Conservation (phyloP, 1,140 invertebrate species). For the Chionoecetes opilio region DNA sequence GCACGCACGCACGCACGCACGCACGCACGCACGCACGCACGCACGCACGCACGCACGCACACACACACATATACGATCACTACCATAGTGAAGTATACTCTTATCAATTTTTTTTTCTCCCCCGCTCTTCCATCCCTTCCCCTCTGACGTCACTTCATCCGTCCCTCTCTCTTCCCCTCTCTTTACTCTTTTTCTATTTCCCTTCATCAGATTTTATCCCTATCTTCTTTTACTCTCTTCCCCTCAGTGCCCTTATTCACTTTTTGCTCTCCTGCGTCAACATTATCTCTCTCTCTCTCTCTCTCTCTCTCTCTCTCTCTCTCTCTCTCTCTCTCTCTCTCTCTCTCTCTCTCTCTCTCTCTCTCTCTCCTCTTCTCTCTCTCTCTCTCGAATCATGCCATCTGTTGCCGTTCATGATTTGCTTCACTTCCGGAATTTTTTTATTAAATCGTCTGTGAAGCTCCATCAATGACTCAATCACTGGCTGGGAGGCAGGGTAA, state of each 20-base stretch:
- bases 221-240: neutral
- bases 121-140: neutral
- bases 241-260: neutral
- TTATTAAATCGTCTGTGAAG: neutral
- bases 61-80: no score
- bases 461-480: neutral
- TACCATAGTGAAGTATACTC: no score
- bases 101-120: neutral
- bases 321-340: conserved; percentile 27
- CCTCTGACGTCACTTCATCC: neutral
- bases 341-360: conserved; percentile 27
- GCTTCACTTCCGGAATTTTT: neutral
- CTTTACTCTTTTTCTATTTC: neutral
- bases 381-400: neutral
- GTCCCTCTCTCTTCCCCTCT: neutral
- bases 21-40: no score
- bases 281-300: no score
- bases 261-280: neutral
- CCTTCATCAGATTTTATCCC: neutral
- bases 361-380: conserved; percentile 5
- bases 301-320: neutral
- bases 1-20: neutral
- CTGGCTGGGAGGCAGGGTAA: neutral
- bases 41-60: no score
- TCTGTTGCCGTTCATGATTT: neutral